Conservation (phyloP, 2,888 invertebrate genomes). For the Melanotus villosus region DNA sequence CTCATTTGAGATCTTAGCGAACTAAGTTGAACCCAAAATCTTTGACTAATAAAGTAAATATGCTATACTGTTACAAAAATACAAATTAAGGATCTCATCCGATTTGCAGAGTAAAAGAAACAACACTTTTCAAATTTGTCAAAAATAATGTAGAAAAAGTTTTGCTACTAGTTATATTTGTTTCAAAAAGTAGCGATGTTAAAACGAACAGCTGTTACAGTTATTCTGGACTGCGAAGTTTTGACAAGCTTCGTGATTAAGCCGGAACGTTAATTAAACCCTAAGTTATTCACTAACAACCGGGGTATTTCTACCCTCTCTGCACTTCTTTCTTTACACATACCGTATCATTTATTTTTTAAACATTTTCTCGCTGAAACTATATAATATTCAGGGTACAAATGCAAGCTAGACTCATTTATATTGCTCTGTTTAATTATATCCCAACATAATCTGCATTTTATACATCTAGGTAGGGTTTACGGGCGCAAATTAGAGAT, state of each 20-base stretch:
- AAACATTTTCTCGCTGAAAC: slow-evolving; percentile 4
- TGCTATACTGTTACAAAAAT: too few species aligned
- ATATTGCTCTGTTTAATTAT: slow-evolving; percentile 24
- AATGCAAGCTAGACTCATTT: slow-evolving; percentile 11
- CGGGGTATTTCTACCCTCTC: slow-evolving; percentile 27
- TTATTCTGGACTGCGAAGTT: slow-evolving; percentile 37
- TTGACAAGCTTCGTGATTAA: slow-evolving; percentile 46
- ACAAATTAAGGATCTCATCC: too few species aligned
- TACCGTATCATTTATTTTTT: slow-evolving; percentile 20
- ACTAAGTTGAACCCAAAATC: too few species aligned
- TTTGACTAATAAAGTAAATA: too few species aligned
- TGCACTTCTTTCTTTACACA: slow-evolving; percentile 26
- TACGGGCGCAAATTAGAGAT: slow-evolving; percentile 28
- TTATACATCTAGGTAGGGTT: slow-evolving; percentile 10
- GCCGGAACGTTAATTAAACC: slow-evolving; percentile 47
- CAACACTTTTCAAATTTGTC: too few species aligned
- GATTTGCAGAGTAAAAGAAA: too few species aligned
- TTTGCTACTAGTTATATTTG: slow-evolving; percentile 38
- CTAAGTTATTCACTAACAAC: slow-evolving; percentile 43
- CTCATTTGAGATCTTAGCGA: too few species aligned
- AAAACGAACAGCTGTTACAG: slow-evolving; percentile 37
- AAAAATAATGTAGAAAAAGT: slow-evolving; percentile 11
- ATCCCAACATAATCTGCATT: slow-evolving; percentile 29
- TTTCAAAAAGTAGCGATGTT: slow-evolving; percentile 34
- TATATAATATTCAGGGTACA: slow-evolving; percentile 7